phyloP scores from a whole-genome alignment of 2,797 vertebrate genomes.

The Oryzias sinensis region DNA sequence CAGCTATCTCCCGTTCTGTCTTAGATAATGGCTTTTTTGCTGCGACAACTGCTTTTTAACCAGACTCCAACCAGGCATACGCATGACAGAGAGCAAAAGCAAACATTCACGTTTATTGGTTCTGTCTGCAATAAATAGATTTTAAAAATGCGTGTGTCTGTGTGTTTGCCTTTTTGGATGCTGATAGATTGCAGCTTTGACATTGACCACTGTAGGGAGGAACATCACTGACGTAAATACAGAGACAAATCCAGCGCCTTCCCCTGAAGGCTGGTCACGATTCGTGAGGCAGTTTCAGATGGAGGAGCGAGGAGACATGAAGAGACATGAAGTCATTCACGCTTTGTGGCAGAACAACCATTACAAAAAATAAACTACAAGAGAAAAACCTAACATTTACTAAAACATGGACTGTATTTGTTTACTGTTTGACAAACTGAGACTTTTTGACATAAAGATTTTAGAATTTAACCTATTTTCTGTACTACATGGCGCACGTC shows the following conservation, averaged over 20 bases:
- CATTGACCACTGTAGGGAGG: slow-evolving; percentile 1
- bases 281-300: slow-evolving; percentile 2
- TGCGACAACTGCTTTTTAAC: neutral
- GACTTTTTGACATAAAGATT: no score
- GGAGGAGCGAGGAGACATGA: neutral
- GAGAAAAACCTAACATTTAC: neutral
- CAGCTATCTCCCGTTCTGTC: slow-evolving; percentile 3
- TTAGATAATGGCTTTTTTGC: slow-evolving; percentile 4
- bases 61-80: no score
- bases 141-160: neutral
- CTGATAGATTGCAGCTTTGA: slow-evolving; percentile 10
- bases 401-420: neutral
- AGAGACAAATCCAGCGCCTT: neutral
- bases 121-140: slow-evolving; percentile 1
- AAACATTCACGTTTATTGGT: neutral
- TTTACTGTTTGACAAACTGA: no score
- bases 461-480: no score
- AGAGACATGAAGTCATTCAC: neutral
- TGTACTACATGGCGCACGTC: no score
- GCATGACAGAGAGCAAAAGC: neutral
- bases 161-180: neutral
- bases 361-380: neutral
- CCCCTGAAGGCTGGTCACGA: slow-evolving; percentile 7
- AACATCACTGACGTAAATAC: slow-evolving; percentile 1
- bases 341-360: neutral